Evolutionary conservation across 2,888 invertebrate genomes (phyloP).

Genomic region (Phragmatobia fuliginosa): DNA sequence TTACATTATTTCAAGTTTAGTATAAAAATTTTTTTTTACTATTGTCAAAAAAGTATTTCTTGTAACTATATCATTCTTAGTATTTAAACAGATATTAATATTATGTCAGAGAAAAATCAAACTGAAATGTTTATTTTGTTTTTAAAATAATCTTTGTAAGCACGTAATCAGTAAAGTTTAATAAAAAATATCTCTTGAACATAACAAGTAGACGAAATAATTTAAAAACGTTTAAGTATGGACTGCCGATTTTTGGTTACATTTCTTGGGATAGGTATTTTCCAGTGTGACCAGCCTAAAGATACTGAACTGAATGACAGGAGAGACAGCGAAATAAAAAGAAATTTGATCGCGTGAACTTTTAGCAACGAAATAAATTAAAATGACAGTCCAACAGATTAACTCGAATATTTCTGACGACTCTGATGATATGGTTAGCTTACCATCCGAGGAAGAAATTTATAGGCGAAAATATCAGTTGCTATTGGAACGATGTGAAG

Average conservation of each 20-base stretch:
- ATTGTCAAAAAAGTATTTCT: no score
- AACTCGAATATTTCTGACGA: slow-evolving; percentile 86
- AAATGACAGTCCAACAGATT: slow-evolving; percentile 86
- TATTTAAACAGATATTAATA: no score
- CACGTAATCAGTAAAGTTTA: no score
- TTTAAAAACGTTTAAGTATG: neutral
- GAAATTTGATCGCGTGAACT: slow-evolving; percentile 79
- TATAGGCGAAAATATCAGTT: slow-evolving; percentile 92
- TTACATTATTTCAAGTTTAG: no score
- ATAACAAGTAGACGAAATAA: neutral
- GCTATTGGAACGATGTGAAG: slow-evolving; percentile 91
- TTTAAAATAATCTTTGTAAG: no score
- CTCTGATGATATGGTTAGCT: slow-evolving; percentile 85
- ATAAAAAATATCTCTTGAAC: no score
- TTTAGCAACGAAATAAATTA: slow-evolving; percentile 84
- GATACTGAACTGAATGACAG: slow-evolving; percentile 50
- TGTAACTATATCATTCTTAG: no score
- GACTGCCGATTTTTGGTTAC: slow-evolving; percentile 1
- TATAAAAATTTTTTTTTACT: no score
- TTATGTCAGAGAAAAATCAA: no score
- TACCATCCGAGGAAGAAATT: slow-evolving; percentile 88
- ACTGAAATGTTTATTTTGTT: no score
- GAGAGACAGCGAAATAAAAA: slow-evolving; percentile 70
- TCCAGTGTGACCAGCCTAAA: slow-evolving; percentile 47
- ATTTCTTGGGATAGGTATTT: slow-evolving; percentile 21